A percentile compares a stretch with the other conserved stretches of the same genome.
Conservation (phyloP, 2,888 invertebrate genomes). For the Cylindroiulus punctatus region DNA sequence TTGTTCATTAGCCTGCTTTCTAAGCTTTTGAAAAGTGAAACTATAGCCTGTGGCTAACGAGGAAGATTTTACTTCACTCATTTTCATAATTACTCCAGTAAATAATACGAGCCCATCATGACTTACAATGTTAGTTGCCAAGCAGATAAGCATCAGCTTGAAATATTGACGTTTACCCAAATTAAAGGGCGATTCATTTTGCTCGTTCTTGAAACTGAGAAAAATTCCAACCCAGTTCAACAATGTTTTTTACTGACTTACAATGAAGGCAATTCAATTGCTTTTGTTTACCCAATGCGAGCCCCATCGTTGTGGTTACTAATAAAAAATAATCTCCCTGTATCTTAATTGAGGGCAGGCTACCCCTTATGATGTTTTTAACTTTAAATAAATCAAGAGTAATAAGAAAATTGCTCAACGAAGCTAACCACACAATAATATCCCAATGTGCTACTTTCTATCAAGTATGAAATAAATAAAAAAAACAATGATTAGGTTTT, state of each 20-base stretch:
- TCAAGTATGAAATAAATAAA: slow-evolving; percentile 4
- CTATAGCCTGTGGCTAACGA: slow-evolving; percentile 3
- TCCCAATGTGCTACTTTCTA: slow-evolving; percentile 21
- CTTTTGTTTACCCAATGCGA: slow-evolving; percentile 21
- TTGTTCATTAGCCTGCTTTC: slow-evolving; percentile 30
- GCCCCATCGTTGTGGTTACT: slow-evolving; percentile 5
- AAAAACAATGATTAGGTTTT: slow-evolving; percentile 21
- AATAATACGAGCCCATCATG: slow-evolving; percentile 38
- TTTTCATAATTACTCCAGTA: slow-evolving; percentile 10
- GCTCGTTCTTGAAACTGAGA: background rate
- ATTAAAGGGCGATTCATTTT: background rate
- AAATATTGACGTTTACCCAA: background rate
- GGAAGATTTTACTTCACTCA: slow-evolving; percentile 15
- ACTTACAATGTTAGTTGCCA: background rate
- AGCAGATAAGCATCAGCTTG: background rate
- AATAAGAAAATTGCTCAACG: slow-evolving; percentile 43
- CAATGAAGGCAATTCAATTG: background rate
- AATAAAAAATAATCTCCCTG: slow-evolving; percentile 12
- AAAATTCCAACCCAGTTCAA: slow-evolving; percentile 11
- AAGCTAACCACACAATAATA: background rate
- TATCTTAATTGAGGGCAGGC: slow-evolving; percentile 2
- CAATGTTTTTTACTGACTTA: background rate
- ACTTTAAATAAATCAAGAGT: slow-evolving; percentile 12
- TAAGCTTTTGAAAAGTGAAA: slow-evolving; percentile 30
- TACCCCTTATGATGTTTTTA: background rate